phyloP scores from a whole-genome alignment of 2,888 invertebrate species.

The Acrobasis consociella region DNA sequence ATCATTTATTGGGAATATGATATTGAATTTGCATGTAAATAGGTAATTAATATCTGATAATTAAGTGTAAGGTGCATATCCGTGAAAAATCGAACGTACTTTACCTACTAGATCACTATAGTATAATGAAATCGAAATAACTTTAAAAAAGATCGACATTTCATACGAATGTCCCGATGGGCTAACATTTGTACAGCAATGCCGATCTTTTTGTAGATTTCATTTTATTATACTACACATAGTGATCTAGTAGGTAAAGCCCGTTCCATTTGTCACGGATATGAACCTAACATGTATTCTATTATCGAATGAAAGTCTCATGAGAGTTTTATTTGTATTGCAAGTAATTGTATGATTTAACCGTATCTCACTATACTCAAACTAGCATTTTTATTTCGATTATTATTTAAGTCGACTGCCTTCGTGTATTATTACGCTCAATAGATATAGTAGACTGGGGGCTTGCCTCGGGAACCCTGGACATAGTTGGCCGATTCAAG shows the following conservation, averaged over 20 bases:
- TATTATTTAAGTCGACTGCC: conserved; percentile 73
- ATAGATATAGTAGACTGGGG: conserved; percentile 60
- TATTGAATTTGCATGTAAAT: background rate
- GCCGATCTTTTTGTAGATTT: too few species aligned
- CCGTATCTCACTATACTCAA: conserved; percentile 72
- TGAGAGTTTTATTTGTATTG: conserved; percentile 37
- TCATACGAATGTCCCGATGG: too few species aligned
- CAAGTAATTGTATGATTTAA: conserved; percentile 53
- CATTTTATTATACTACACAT: too few species aligned
- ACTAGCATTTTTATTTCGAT: conserved; percentile 68
- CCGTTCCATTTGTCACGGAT: too few species aligned
- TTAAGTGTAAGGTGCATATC: too few species aligned
- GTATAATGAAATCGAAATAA: too few species aligned
- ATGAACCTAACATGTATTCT: too few species aligned
- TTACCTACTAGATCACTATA: too few species aligned
- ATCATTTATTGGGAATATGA: background rate
- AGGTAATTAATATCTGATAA: conserved; percentile 1
- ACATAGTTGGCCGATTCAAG: background rate
- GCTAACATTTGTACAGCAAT: too few species aligned
- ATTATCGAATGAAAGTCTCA: background rate
- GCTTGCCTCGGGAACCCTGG: conserved; percentile 30
- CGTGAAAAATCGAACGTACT: too few species aligned
- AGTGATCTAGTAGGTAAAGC: too few species aligned
- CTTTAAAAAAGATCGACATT: too few species aligned
- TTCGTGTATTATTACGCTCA: conserved; percentile 77